Conservation (phyloP, 92 coral and sea anemone genomes). For the Epizoanthus stellaris region DNA sequence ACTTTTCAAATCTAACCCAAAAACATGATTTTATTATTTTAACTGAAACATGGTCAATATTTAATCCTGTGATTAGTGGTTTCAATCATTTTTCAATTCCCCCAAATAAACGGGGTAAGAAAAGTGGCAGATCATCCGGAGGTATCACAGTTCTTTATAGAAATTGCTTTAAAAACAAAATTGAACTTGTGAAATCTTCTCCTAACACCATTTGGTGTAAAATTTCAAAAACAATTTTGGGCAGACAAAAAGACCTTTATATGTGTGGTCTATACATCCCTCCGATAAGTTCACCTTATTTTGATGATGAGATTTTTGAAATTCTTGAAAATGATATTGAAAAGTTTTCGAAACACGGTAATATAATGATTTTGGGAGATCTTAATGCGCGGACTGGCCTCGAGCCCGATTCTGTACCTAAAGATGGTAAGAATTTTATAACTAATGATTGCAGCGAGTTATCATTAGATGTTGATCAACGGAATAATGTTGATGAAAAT, state of each 20-base stretch:
- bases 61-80: constrained; percentile 1
- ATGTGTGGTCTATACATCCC: constrained; percentile 19
- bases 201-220: constrained; percentile 19
- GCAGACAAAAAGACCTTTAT: constrained; percentile 15
- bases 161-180: no score
- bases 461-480: constrained; percentile 4
- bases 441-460: constrained; percentile 14
- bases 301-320: constrained; percentile 28
- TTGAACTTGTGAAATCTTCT: constrained; percentile 7
- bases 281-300: constrained; percentile 26
- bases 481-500: constrained; percentile 48
- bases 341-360: constrained; percentile 27
- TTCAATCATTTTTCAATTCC: not conserved
- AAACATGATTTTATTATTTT: not conserved
- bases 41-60: constrained; percentile 2
- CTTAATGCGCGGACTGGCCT: constrained; percentile 33
- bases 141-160: no score
- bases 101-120: not conserved
- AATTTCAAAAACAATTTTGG: constrained; percentile 19
- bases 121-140: no score
- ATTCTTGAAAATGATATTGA: constrained; percentile 19
- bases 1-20: not conserved
- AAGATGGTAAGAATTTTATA: constrained; percentile 43
- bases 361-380: constrained; percentile 14
- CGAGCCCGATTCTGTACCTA: constrained; percentile 25